These are phyloP conservation scores for Malurus cyaneus DNA, from an alignment of 2,113 vertebrate genomes.

Conservation along the genomic window DNA sequence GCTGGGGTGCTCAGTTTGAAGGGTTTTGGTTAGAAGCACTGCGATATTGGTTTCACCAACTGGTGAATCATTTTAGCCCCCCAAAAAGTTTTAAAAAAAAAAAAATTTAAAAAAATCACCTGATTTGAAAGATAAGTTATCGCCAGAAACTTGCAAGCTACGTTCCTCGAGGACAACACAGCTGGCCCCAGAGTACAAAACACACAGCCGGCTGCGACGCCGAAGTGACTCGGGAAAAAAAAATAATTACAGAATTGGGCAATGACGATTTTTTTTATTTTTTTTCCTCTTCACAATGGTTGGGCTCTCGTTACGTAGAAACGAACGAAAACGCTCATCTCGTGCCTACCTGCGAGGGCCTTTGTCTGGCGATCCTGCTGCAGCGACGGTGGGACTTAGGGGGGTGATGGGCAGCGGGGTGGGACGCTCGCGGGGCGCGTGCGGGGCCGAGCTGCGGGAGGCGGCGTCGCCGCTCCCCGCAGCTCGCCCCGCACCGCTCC, in stretches of 20 bases:
- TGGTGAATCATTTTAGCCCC: background rate
- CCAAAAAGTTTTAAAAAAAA: too few relatives aligned
- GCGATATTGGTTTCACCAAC: background rate
- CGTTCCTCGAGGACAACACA: background rate
- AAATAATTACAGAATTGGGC: background rate
- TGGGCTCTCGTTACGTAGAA: background rate
- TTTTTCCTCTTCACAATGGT: background rate
- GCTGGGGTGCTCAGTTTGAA: background rate
- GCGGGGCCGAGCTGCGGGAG: background rate
- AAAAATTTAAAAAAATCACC: background rate
- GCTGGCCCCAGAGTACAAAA: background rate
- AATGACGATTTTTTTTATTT: background rate
- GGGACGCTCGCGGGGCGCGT: background rate
- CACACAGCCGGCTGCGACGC: background rate
- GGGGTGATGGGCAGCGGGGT: background rate
- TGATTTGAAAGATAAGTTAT: background rate
- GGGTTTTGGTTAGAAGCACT: background rate
- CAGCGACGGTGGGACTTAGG: background rate
- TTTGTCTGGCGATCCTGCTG: background rate
- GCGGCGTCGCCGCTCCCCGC: background rate
- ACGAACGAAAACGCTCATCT: background rate
- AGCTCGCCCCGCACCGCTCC: too few relatives aligned
- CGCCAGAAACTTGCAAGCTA: background rate
- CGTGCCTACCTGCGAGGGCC: background rate
- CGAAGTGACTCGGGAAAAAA: conserved; percentile 6